Percentiles rank a stretch among this genome's conserved stretches.
These are phyloP conservation scores for Cuniculus paca DNA, from an alignment of 2,797 vertebrate species.

Conservation along the genomic window DNA sequence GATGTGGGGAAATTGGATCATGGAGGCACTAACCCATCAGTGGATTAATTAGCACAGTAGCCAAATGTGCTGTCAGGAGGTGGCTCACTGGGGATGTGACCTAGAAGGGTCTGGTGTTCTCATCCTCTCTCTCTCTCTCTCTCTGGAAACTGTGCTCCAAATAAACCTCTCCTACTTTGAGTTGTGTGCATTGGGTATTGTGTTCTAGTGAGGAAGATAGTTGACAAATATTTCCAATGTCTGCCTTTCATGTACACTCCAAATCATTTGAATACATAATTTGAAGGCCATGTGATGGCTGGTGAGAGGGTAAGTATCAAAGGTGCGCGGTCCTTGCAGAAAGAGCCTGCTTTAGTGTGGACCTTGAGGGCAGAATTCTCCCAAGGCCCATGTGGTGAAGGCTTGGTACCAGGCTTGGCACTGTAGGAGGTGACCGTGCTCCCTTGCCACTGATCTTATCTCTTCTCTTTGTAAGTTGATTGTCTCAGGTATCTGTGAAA, in stretches of 20 bases:
- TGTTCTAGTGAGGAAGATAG: not conserved
- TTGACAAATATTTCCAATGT: not conserved
- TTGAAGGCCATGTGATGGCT: not conserved
- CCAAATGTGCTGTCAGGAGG: not conserved
- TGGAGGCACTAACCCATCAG: not conserved
- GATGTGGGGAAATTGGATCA: not conserved
- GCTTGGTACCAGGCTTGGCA: not conserved
- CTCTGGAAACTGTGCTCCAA: not conserved
- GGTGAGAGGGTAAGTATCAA: not conserved
- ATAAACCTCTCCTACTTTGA: not conserved
- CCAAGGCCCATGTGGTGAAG: not conserved
- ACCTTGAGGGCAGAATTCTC: not conserved
- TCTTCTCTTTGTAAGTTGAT: not conserved
- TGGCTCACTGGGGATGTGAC: not conserved
- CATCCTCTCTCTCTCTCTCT: not conserved
- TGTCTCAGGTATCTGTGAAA: not conserved
- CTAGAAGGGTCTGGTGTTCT: not conserved
- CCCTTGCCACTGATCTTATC: not conserved
- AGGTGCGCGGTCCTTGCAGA: not conserved
- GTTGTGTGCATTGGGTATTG: not conserved
- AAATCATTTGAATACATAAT: not conserved
- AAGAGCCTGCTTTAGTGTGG: not conserved
- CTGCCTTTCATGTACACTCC: not conserved
- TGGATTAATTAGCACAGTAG: not conserved
- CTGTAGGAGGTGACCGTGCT: not conserved